These are phyloP conservation scores for Ceyx melanurus DNA, from an alignment of 2,113 vertebrate genomes.

Conservation along the genomic window DNA sequence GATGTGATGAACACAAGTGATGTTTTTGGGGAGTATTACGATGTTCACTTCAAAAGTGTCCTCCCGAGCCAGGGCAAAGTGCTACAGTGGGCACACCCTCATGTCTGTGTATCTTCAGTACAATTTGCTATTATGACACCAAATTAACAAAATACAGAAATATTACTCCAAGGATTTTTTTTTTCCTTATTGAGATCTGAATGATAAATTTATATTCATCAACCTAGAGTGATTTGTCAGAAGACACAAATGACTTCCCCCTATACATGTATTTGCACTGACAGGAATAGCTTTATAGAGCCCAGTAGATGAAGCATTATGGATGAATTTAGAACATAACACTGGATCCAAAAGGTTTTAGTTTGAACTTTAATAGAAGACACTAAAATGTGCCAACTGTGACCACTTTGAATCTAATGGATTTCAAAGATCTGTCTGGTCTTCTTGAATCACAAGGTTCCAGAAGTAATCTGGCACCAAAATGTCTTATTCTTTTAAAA, in stretches of 20 bases:
- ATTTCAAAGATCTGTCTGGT: neutral
- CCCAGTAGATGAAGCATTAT: neutral
- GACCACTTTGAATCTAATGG: neutral
- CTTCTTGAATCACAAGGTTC: neutral
- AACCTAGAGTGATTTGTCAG: neutral
- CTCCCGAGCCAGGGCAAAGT: neutral
- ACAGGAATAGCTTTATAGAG: neutral
- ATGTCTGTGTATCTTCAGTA: neutral
- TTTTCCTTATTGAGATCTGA: neutral
- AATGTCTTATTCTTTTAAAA: neutral
- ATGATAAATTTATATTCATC: neutral
- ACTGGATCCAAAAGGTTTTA: neutral
- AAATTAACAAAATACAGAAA: neutral
- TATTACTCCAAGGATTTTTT: neutral
- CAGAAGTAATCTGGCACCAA: neutral
- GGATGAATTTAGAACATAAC: neutral
- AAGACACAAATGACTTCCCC: neutral
- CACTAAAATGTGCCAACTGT: neutral
- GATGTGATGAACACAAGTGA: neutral
- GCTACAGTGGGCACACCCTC: neutral
- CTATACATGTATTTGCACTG: neutral
- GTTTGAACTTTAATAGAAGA: neutral
- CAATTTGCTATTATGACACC: neutral
- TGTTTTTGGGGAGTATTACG: fast-evolving
- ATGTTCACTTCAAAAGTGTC: neutral